Percentiles rank a stretch among this genome's conserved stretches.
Conservation (phyloP, 2,113 vertebrate genomes). For the Apteryx mantelli region DNA sequence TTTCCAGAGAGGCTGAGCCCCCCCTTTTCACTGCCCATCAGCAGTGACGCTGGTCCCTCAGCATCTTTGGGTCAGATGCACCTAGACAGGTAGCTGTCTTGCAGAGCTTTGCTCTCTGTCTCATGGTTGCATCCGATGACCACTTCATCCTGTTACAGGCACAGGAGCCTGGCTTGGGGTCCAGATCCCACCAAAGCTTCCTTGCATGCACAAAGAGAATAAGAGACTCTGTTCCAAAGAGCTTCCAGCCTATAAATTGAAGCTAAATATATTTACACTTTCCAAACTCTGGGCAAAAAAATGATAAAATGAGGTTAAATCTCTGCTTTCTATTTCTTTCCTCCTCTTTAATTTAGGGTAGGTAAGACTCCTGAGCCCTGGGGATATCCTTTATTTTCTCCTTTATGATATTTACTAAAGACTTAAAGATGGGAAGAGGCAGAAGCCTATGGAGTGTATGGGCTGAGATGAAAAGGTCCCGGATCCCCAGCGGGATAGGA, state of each 20-base stretch:
- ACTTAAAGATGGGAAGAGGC: conserved; percentile 62
- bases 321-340: background rate
- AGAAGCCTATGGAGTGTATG: conserved; percentile 41
- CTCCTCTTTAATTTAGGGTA: background rate
- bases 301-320: background rate
- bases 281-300: background rate
- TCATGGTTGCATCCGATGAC: fast-evolving
- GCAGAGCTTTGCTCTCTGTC: background rate
- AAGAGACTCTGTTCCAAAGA: background rate
- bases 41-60: background rate
- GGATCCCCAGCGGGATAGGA: conserved; percentile 61
- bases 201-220: background rate
- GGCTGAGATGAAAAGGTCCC: conserved; percentile 63
- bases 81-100: background rate
- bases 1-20: background rate
- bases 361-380: background rate
- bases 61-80: fast-evolving
- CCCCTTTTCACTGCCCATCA: background rate
- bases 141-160: background rate
- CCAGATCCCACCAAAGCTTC: background rate
- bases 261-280: background rate
- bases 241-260: background rate
- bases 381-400: conserved; percentile 23
- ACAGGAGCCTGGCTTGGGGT: background rate
- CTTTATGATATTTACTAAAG: conserved; percentile 65